phyloP scores from a whole-genome alignment of 2,113 vertebrate species.

The Scomber colias region DNA sequence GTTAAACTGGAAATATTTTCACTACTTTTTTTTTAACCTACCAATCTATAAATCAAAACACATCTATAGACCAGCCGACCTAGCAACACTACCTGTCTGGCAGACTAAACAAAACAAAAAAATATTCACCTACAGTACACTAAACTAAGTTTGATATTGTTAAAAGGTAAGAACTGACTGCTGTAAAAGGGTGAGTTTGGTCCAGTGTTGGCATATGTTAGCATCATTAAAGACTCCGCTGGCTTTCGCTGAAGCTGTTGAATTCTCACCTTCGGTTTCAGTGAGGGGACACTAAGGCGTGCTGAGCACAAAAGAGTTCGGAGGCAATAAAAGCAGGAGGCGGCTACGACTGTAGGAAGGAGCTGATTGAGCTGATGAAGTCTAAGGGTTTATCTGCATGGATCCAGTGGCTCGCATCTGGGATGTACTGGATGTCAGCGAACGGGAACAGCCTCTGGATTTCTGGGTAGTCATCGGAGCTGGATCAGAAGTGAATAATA shows the following conservation, averaged over 20 bases:
- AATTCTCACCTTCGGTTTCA: constrained; percentile 37
- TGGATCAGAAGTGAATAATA: constrained; percentile 55
- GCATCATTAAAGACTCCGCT: constrained; percentile 41
- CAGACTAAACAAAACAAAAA: constrained; percentile 38
- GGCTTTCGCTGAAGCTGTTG: constrained; percentile 48
- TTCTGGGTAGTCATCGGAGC: constrained; percentile 89
- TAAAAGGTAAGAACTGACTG: constrained; percentile 33
- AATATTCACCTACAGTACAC: constrained; percentile 25
- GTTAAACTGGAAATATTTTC: constrained; percentile 35
- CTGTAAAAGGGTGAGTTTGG: constrained; percentile 65
- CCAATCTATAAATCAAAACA: constrained; percentile 12
- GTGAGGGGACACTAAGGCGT: constrained; percentile 2
- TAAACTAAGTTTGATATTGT: constrained; percentile 29
- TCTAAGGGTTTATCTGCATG: constrained; percentile 93
- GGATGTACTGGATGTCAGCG: constrained; percentile 89
- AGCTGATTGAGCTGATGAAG: constrained; percentile 89
- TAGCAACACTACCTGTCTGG: constrained; percentile 27
- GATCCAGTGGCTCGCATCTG: constrained; percentile 93
- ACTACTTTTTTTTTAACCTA: constrained; percentile 1
- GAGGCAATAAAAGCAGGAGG: constrained; percentile 5
- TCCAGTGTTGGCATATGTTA: constrained; percentile 64
- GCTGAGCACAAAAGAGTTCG: constrained; percentile 37
- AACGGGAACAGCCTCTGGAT: constrained; percentile 91
- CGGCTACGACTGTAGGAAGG: constrained; percentile 87
- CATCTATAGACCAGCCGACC: constrained; percentile 41